Percentiles rank a stretch among this genome's conserved stretches.
Evolutionary conservation across 2,797 vertebrate genomes (phyloP).

Genomic region (Onychomys torridus): DNA sequence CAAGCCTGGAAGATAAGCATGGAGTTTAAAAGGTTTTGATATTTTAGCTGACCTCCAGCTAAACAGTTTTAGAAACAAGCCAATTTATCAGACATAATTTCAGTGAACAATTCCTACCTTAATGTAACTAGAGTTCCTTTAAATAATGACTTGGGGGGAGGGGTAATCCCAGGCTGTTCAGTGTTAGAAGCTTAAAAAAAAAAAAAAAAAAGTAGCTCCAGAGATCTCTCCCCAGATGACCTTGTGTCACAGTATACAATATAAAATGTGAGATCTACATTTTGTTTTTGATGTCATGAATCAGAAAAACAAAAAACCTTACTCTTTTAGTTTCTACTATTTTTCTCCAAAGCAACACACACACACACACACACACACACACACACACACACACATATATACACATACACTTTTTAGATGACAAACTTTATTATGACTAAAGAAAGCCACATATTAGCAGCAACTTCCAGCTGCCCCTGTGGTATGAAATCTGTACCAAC

Average conservation of each 20-base stretch:
- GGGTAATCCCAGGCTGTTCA: neutral
- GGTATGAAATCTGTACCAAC: neutral
- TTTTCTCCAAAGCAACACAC: neutral
- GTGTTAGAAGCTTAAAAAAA: neutral
- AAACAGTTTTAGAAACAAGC: neutral
- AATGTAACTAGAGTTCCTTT: neutral
- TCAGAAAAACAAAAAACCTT: neutral
- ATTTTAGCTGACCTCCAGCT: neutral
- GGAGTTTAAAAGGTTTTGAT: neutral
- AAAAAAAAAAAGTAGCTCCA: neutral
- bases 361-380: no score
- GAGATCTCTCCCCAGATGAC: neutral
- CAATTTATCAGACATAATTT: neutral
- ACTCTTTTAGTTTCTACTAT: neutral
- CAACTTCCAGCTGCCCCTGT: neutral
- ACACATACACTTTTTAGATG: neutral
- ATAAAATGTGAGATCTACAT: neutral
- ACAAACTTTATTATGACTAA: neutral
- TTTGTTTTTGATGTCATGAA: neutral
- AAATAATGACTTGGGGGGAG: neutral
- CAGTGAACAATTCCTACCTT: neutral
- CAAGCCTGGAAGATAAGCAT: neutral
- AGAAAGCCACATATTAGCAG: neutral
- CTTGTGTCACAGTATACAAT: neutral
- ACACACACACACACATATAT: no score